phyloP scores from a whole-genome alignment of 2,888 invertebrate genomes.

The Protonemura montana region DNA sequence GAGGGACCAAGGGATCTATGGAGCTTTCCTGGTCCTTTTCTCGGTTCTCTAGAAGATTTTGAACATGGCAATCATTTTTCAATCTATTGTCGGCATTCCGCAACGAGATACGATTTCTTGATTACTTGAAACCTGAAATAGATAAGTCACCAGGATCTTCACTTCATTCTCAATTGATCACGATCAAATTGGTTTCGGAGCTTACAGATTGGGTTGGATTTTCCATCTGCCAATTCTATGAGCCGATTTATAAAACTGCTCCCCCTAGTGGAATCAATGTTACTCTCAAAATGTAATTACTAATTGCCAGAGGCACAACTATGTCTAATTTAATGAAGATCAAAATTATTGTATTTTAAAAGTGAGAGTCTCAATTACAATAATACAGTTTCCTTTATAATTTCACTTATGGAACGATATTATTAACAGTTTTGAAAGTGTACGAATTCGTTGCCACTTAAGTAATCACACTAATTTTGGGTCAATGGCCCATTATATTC shows the following conservation, averaged over 20 bases:
- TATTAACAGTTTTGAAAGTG: not conserved
- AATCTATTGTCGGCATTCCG: not conserved
- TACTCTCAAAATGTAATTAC: too few relatives aligned
- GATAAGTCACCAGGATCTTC: not conserved
- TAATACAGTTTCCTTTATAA: not conserved
- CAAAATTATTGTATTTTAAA: not conserved
- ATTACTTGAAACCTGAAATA: not conserved
- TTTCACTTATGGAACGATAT: not conserved
- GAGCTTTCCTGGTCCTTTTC: too few relatives aligned
- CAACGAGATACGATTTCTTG: not conserved
- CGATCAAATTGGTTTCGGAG: not conserved
- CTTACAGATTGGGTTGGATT: not conserved
- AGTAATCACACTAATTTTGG: not conserved
- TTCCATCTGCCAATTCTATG: not conserved
- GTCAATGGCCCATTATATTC: not conserved
- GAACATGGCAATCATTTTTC: not conserved
- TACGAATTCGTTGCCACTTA: not conserved
- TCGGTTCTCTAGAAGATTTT: too few relatives aligned
- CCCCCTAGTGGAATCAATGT: too few relatives aligned
- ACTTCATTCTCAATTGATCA: not conserved
- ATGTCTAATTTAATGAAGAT: not conserved
- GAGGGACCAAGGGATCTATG: too few relatives aligned
- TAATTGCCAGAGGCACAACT: not conserved
- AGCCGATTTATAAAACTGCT: too few relatives aligned
- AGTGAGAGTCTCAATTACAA: not conserved